Conservation (phyloP, 2,797 vertebrate genomes). For the Toxotes lorentzi region DNA sequence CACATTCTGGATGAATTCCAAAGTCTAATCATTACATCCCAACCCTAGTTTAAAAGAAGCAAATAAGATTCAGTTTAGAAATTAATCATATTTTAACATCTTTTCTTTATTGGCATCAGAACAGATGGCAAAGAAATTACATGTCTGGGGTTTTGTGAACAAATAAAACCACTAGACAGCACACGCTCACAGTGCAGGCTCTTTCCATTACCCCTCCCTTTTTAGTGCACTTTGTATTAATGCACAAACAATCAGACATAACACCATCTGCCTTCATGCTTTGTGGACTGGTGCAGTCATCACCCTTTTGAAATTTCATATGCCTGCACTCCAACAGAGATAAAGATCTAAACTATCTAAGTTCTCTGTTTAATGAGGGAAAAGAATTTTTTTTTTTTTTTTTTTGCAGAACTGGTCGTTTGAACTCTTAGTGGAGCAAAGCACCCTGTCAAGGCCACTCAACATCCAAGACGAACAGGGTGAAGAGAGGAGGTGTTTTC, state of each 20-base stretch:
- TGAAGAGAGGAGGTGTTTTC: conserved; percentile 28
- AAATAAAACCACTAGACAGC: not conserved
- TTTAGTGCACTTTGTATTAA: conserved; percentile 11
- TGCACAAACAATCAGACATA: not conserved
- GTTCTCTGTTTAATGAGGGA: not conserved
- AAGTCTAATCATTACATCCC: not conserved
- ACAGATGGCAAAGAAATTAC: not conserved
- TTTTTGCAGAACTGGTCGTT: not conserved
- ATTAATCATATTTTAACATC: not conserved
- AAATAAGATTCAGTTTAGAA: not conserved
- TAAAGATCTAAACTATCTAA: not conserved
- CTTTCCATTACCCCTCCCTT: conserved; percentile 3
- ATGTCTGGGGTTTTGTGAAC: not conserved
- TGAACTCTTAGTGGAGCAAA: conserved; percentile 12
- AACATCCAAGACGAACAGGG: conserved; percentile 32
- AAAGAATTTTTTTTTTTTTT: conserved; percentile 6
- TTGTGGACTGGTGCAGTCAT: not conserved
- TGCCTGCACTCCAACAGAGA: not conserved
- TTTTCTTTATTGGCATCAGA: not conserved
- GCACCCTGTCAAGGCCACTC: conserved; percentile 22
- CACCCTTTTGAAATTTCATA: not conserved
- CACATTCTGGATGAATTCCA: not conserved
- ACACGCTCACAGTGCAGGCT: not conserved
- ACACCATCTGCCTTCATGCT: conserved; percentile 8
- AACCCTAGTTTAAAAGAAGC: not conserved